These are phyloP conservation scores for Parapristionchus giblindavisi DNA, from an alignment of 2,888 invertebrate species.

Conservation along the genomic window DNA sequence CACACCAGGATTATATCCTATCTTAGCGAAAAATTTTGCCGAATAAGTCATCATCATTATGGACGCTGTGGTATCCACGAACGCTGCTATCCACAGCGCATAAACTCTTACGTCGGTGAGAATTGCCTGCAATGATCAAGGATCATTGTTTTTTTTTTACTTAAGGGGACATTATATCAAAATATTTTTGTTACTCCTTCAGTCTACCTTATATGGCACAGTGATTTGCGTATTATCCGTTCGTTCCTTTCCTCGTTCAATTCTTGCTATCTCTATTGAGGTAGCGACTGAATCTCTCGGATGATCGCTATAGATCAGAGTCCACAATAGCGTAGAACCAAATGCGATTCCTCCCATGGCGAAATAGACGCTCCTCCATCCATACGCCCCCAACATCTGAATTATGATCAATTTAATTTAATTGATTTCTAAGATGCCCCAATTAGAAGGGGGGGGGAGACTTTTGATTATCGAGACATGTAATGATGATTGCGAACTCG, in stretches of 20 bases:
- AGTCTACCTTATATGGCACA: constrained; percentile 21
- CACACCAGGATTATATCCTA: constrained; percentile 20
- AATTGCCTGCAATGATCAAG: constrained; percentile 41
- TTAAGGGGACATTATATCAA: background rate
- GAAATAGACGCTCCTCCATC: constrained; percentile 50
- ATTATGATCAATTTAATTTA: background rate
- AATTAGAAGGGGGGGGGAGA: background rate
- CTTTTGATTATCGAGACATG: background rate
- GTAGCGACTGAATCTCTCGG: background rate
- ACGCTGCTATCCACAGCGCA: constrained; percentile 50
- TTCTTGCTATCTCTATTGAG: background rate
- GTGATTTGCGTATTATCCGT: background rate
- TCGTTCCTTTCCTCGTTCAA: constrained; percentile 9
- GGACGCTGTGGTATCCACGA: constrained; percentile 48
- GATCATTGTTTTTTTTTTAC: background rate
- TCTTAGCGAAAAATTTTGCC: constrained; percentile 21
- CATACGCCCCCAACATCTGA: constrained; percentile 44
- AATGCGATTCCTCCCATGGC: constrained; percentile 37
- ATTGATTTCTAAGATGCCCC: background rate
- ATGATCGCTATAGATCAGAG: constrained; percentile 24
- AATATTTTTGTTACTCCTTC: background rate
- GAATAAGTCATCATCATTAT: constrained; percentile 48
- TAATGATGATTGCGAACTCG: background rate
- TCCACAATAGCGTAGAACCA: constrained; percentile 2
- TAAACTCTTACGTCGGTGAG: constrained; percentile 42